These are phyloP conservation scores for Protaetia brevitarsis DNA, from an alignment of 1,140 invertebrate genomes.

Conservation along the genomic window DNA sequence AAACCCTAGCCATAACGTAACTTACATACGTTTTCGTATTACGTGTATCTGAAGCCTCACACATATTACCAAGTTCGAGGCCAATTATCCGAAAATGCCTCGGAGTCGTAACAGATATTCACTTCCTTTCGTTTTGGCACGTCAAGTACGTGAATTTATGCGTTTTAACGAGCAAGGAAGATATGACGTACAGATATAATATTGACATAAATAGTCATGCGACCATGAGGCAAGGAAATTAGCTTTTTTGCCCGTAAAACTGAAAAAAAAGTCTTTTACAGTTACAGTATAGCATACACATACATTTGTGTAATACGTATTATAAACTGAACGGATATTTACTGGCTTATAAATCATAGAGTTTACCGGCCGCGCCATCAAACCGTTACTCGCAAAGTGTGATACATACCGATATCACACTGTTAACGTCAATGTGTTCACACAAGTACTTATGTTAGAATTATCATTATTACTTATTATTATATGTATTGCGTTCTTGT, in stretches of 20 bases:
- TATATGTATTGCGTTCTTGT: too few species aligned
- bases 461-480: too few species aligned
- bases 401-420: not conserved
- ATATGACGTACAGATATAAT: not conserved
- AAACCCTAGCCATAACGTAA: slow-evolving; percentile 4
- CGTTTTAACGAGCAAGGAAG: not conserved
- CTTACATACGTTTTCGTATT: too few species aligned
- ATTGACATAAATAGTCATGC: not conserved
- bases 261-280: slow-evolving; percentile 5
- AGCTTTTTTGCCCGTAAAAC: not conserved
- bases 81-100: slow-evolving; percentile 16
- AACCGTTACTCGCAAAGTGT: slow-evolving; percentile 11
- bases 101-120: not conserved
- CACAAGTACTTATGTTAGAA: too few species aligned
- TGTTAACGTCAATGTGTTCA: not conserved
- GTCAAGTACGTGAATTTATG: not conserved
- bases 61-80: slow-evolving; percentile 12
- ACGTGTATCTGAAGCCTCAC: too few species aligned
- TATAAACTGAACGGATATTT: slow-evolving; percentile 3
- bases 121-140: not conserved
- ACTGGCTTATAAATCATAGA: slow-evolving; percentile 1
- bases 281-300: not conserved
- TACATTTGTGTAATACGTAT: slow-evolving; percentile 9
- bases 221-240: not conserved
- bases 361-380: not conserved